Percentiles rank a stretch among this genome's conserved stretches.
phyloP scores from a whole-genome alignment of 2,113 vertebrate species.

The Nansenia antarctica region DNA sequence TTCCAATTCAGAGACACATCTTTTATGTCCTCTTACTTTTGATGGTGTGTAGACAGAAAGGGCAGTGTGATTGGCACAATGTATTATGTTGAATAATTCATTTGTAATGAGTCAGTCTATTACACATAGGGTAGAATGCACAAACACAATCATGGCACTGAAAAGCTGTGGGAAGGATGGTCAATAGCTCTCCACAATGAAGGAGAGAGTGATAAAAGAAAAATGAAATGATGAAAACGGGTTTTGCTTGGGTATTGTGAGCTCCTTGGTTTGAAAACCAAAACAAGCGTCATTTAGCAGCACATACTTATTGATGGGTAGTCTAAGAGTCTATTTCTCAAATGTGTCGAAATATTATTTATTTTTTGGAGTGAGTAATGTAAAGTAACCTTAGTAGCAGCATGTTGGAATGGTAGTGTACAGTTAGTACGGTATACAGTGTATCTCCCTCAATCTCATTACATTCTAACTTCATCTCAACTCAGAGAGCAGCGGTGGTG shows the following conservation, averaged over 20 bases:
- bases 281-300: background rate
- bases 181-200: background rate
- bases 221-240: background rate
- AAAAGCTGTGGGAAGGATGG: background rate
- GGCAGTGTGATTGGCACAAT: background rate
- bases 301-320: too few species aligned
- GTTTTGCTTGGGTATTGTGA: background rate
- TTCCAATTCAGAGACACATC: constrained; percentile 12
- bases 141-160: background rate
- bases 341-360: too few species aligned
- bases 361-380: too few species aligned
- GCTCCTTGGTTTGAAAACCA: background rate
- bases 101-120: background rate
- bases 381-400: too few species aligned
- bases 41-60: constrained; percentile 17
- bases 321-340: too few species aligned
- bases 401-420: too few species aligned
- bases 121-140: background rate
- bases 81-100: background rate
- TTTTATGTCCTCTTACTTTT: constrained; percentile 18
- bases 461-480: too few species aligned
- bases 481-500: too few species aligned
- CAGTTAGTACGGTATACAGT: background rate
- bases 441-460: too few species aligned
- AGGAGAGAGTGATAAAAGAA: background rate